Base-by-base conservation (phyloP, 2,888 invertebrate genomes). In the Pollenia griseotomentosa region DNA sequence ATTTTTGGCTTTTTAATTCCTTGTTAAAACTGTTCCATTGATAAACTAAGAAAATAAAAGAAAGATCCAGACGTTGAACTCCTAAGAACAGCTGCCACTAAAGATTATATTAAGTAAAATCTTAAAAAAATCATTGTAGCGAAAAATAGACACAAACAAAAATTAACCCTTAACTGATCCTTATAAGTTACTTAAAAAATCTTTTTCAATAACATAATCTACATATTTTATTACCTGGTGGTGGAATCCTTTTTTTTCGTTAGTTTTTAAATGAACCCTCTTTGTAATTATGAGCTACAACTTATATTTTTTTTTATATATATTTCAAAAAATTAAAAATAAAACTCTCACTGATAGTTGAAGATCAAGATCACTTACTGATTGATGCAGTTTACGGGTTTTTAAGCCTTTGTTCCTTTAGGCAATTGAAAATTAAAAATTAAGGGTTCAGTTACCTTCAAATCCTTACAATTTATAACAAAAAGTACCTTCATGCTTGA, bases 1-100 rank as follows among this genome's bases (percentile, higher is more conserved):
- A 84, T 84, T 68, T 63, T 68, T 87, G 81, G 68, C 84, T 84
- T 87, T 84, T 87, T 74, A 84, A 87, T 81, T 87, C 23, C 33
- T 77, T 51, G 14, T 55, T 44, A 63, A 87, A 57, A 51, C 55
- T 46, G 57, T 77, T 74, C 10, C 4, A 44, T 44, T 66, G 12
- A 59, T 51, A 42, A 48, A 19, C 42, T 51, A 48, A 44, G 11
- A 61, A 73, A 66, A 33, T 4, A n/a, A 65, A 63, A 23, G 14
- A 59, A 23, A 6, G 9, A 8, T 6, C 2, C 40, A 65, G 16
- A 14, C 19, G 7, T 14, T 55, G 12, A 61, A 40, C 12, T 40
- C 12, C 70, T 12, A 11, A 3, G 0, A 78, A 65, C 87, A 81
- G 80, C 87, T 87, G 84, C 40, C 68, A 53, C 19, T 66, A 66